Evolutionary conservation across 2,113 vertebrate genomes (phyloP).

Genomic region (Colius striatus): DNA sequence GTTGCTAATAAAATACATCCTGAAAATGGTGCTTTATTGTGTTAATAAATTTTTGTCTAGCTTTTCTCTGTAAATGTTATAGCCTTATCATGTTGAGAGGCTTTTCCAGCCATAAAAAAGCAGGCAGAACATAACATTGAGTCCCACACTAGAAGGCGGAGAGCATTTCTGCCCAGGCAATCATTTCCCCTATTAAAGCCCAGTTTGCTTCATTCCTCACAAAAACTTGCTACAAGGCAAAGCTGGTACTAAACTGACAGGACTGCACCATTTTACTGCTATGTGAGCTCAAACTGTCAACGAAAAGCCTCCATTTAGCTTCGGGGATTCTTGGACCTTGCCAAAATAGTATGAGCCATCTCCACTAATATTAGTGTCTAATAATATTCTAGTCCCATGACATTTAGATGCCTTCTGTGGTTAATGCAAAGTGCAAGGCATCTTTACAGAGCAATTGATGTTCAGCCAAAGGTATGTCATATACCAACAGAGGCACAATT

Average conservation of each 20-base stretch:
- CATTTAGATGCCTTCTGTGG: not conserved
- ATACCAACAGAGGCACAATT: not conserved
- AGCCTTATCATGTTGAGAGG: not conserved
- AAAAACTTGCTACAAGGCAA: not conserved
- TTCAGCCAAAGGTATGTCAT: not conserved
- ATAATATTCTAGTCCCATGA: not conserved
- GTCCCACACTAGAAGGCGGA: not conserved
- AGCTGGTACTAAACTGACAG: not conserved
- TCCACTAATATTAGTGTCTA: not conserved
- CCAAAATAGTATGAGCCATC: not conserved
- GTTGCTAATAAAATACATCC: slow-evolving; percentile 20
- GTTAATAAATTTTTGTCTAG: slow-evolving; percentile 20
- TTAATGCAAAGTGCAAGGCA: not conserved
- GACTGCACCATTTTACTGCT: no score
- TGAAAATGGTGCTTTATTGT: slow-evolving; percentile 53
- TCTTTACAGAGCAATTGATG: not conserved
- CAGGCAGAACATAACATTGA: not conserved
- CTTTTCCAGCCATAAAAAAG: not conserved
- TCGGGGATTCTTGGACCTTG: not conserved
- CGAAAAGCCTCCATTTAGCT: not conserved
- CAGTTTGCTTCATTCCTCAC: not conserved
- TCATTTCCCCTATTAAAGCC: not conserved
- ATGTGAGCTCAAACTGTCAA: not conserved
- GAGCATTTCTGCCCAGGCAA: not conserved
- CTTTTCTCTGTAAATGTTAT: slow-evolving; percentile 32